Evolutionary conservation across 2,113 vertebrate genomes (phyloP), one percentile per base, ranked within the genome.

Genomic region (Entosphenus tridentatus): DNA sequence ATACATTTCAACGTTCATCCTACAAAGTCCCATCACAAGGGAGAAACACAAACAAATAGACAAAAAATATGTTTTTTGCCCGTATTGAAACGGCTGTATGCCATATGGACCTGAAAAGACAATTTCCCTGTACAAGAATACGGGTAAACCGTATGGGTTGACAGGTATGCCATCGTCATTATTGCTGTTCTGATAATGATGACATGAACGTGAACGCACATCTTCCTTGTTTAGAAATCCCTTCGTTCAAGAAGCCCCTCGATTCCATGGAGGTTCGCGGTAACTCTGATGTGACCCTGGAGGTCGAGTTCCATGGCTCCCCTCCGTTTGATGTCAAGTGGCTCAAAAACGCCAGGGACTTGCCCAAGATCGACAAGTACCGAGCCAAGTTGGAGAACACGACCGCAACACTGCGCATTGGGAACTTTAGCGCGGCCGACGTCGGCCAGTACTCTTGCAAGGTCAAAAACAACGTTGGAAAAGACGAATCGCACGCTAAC

Each of bases 401-500:
- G 21, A 75, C 87, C 76, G 78, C 87, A 71, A 85, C 80, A 72
- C 78, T 97, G 68, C 86, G 95, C 55, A 68, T 98, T 76, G 81
- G 87, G 74, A 84, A 82, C 71, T 85, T 91, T 74, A 85, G 89
- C 74, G 78, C 80, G 11, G 77, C 80, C 57, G 93, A 97, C 57
- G 77, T 75, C 62, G 93, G 89, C 6, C 78, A 82, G 74, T 97
- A 96, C 79, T 84, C 89, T 69, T 96, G 91, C 73, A 83, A 80
- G 73, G 82, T 88, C 70, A 85, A 83, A 76, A 98, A 95, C 0
- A 86, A 92, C 76, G 87, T 96, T 8, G 93, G 92, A 65, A 84
- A 76, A 72, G 80, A 81, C 56, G 78, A 82, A 71, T 96, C 87
- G 75, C 85, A 77, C 67, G 90, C 86, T 69, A 80, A 82, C 70